A percentile compares a stretch with the other conserved stretches of the same genome.
phyloP scores from a whole-genome alignment of 2,113 vertebrate genomes.

The Cepphus grylle region DNA sequence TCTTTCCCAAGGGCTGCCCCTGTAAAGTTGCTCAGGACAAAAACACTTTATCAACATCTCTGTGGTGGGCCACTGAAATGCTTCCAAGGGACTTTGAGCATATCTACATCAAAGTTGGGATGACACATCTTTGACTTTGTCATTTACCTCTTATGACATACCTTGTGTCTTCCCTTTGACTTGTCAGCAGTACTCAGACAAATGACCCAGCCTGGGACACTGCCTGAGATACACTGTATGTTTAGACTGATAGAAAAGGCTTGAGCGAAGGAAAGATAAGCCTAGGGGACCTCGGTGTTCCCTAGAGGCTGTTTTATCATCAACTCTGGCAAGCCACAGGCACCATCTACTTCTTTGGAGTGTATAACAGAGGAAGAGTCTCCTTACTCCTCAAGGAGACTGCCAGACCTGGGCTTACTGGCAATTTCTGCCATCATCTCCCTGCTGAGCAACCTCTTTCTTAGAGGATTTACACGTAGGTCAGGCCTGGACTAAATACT shows the following conservation, averaged over 20 bases:
- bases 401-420: neutral
- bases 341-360: neutral
- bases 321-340: neutral
- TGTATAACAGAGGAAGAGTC: neutral
- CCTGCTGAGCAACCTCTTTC: neutral
- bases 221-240: neutral
- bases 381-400: neutral
- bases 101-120: neutral
- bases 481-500: neutral
- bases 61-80: neutral
- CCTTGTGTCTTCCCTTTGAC: neutral
- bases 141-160: neutral
- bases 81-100: neutral
- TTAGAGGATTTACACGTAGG: neutral
- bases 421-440: neutral
- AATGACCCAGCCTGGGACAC: neutral
- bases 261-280: neutral
- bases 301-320: neutral
- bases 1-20: neutral
- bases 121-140: neutral
- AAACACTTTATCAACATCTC: neutral
- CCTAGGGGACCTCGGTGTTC: neutral
- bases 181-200: neutral
- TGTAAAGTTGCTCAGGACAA: neutral
- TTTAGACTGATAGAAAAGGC: neutral